phyloP scores from a whole-genome alignment of 2,113 vertebrate species.

The Cranoglanis bouderius region DNA sequence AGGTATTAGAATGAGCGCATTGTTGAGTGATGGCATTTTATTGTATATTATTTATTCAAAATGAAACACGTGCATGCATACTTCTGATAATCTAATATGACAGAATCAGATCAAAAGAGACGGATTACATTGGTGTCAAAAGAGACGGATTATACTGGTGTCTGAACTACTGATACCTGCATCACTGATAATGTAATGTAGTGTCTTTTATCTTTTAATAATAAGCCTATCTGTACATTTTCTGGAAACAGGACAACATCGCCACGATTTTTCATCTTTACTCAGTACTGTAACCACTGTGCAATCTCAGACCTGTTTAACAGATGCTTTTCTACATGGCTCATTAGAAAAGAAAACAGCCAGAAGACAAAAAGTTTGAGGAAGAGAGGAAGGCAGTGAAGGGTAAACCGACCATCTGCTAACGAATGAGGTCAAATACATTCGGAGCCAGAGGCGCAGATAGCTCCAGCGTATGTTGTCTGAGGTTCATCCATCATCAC shows the following conservation, averaged over 20 bases:
- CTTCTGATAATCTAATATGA: not conserved
- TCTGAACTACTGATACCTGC: not conserved
- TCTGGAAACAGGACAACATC: not conserved
- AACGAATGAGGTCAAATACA: conserved; percentile 36
- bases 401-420: conserved; percentile 35
- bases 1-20: not conserved
- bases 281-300: conserved; percentile 13
- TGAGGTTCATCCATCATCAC: conserved; percentile 28
- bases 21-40: not conserved
- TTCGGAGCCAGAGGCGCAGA: conserved; percentile 21
- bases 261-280: not conserved
- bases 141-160: not conserved
- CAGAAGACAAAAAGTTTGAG: conserved; percentile 1
- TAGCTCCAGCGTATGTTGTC: conserved; percentile 7
- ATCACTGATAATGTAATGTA: not conserved
- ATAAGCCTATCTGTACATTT: not conserved
- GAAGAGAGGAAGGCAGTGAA: conserved; percentile 49
- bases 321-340: conserved; percentile 16
- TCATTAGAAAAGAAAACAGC: conserved; percentile 34
- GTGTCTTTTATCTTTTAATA: not conserved
- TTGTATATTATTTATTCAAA: not conserved
- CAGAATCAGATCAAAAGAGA: not conserved
- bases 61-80: not conserved
- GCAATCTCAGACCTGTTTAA: not conserved
- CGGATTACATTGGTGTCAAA: not conserved